A percentile compares a stretch with the other conserved stretches of the same genome.
phyloP scores from a whole-genome alignment of 2,888 invertebrate species.

The Masnerella sp. region DNA sequence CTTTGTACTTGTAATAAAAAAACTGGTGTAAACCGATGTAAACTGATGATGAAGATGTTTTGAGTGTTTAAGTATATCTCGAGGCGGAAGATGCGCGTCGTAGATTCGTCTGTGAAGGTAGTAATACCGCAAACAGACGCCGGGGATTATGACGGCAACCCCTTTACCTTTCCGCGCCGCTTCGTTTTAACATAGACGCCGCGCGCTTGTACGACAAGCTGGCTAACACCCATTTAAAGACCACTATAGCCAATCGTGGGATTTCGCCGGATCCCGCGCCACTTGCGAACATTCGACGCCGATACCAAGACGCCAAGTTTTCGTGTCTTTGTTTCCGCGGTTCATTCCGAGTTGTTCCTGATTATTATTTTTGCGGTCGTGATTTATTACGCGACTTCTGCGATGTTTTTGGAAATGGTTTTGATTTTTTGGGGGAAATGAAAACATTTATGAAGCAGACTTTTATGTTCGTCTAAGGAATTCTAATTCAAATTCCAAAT shows the following conservation, averaged over 20 bases:
- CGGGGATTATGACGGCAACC: constrained; percentile 71
- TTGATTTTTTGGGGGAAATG: too few species aligned
- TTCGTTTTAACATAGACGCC: constrained; percentile 66
- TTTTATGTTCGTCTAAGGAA: too few species aligned
- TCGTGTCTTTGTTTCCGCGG: constrained; percentile 9
- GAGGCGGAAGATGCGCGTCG: constrained; percentile 60
- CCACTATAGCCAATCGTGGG: constrained; percentile 63
- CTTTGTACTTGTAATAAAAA: too few species aligned
- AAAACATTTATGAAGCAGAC: too few species aligned
- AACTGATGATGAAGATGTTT: constrained; percentile 27
- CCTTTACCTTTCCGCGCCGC: constrained; percentile 64
- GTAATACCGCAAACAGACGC: constrained; percentile 73
- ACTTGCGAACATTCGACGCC: constrained; percentile 48
- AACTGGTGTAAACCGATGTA: too few species aligned
- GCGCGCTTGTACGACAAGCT: constrained; percentile 63
- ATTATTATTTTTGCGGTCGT: constrained; percentile 11
- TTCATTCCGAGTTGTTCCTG: constrained; percentile 22
- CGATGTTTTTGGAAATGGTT: not conserved
- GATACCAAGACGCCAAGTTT: constrained; percentile 31
- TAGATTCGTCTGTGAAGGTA: constrained; percentile 70
- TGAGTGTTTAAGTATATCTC: constrained; percentile 41
- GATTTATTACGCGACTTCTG: not conserved
- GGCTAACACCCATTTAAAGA: constrained; percentile 66
- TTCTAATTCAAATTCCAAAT: too few species aligned
- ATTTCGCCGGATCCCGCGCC: constrained; percentile 62